Base-by-base conservation (phyloP, 2,797 vertebrate genomes). In the Poeciliopsis paucimaculata region DNA sequence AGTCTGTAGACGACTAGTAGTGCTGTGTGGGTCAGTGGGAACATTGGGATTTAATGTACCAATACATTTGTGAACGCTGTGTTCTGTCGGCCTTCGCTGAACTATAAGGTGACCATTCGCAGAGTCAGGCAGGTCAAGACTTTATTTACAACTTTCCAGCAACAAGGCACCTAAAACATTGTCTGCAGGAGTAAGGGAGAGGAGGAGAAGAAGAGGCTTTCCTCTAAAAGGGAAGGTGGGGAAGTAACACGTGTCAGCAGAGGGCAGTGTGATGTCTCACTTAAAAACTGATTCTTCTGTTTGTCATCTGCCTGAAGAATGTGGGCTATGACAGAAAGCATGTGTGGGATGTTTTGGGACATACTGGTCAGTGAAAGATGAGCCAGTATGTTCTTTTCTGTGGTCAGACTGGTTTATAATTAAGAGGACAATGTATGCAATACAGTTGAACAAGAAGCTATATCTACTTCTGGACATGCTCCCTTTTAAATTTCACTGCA, bases 201-300 rank as follows among this genome's bases (percentile, higher is more conserved):
- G 68, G 82, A 84, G 78, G 82, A 83, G 73, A 45, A 64, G 80
- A 84, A 77, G 84, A 79, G 73, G 26, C 23, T 76, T 78, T 28
- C 34, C 28, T 49, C 43, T 34, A 66, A 20, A 41, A 23, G 31
- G 39, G 66, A 31, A 73, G 73, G 45, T 2, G 51, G 76, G 76
- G 62, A 55, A 82, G 72, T 72, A 23, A 84, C 10, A 18, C 64
- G 18, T 46, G 81, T 86, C 93, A 92, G 89, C 83, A 92, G 90
- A 87, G 87, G 91, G 89, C 90, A 88, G 83, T 85, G 77, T 88
- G 81, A 75, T 77, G 80, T 86, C 78, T 84, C 9, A 77, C 51
- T 16, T 39, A 51, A 16, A 34, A 34, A 8, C 60, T 2, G 0
- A 78, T n/a, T 12, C 8, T 39, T 15, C 4, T 31, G 34, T 75